Evolutionary conservation across 1,140 invertebrate genomes (phyloP).

Genomic region (Lepidotrigona ventralis): DNA sequence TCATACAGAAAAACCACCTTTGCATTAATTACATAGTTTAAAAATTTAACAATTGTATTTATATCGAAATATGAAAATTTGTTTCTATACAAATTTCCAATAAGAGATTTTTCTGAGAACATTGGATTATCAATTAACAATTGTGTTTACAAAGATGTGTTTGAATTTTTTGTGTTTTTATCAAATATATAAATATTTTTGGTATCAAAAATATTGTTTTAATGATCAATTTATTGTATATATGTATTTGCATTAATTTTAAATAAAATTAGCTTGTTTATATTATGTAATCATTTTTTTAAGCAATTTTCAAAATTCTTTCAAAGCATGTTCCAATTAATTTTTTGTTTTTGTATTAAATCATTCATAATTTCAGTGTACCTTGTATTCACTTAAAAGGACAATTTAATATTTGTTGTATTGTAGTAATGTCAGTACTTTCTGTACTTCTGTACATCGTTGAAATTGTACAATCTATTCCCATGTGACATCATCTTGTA

Average conservation of each 20-base stretch:
- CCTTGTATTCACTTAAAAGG: neutral
- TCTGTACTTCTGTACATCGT: no score
- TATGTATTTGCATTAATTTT: neutral
- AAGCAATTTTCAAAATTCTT: neutral
- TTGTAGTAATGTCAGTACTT: neutral
- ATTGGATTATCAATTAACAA: neutral
- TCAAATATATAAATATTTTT: neutral
- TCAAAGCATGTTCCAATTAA: conserved; percentile 59
- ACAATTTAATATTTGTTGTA: neutral
- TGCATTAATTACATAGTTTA: neutral
- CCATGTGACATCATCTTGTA: neutral
- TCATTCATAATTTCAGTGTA: conserved; percentile 3
- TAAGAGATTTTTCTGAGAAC: no score
- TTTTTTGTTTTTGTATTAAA: conserved; percentile 23
- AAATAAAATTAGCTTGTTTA: neutral
- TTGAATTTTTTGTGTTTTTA: neutral
- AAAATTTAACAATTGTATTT: neutral
- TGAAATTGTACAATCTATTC: neutral
- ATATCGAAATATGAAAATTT: neutral
- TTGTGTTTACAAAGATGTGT: neutral
- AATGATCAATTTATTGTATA: neutral
- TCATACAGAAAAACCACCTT: neutral
- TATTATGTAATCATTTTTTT: neutral
- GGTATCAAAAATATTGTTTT: neutral
- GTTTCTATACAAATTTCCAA: neutral